Conservation (phyloP, 2,113 vertebrate genomes). For the Urocolius indicus region DNA sequence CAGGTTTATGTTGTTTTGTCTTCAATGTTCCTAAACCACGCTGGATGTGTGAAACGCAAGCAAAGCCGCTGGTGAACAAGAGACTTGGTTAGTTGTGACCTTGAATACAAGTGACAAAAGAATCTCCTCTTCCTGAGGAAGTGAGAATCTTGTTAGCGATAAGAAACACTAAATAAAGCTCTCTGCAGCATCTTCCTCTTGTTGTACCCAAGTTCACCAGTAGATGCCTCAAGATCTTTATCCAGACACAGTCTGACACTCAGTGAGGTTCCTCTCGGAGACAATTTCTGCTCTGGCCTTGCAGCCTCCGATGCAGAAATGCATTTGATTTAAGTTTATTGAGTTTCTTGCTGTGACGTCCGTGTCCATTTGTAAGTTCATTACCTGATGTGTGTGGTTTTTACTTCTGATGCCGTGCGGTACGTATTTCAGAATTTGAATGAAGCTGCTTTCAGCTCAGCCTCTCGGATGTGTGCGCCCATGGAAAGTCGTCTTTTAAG, state of each 20-base stretch:
- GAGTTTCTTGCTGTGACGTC: neutral
- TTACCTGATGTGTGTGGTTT: neutral
- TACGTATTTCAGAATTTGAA: neutral
- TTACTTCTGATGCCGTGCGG: neutral
- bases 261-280: neutral
- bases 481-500: neutral
- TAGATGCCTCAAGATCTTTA: accelerated
- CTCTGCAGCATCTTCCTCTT: neutral
- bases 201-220: accelerated
- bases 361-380: neutral
- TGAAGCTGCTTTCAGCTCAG: neutral
- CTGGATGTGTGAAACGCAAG: neutral
- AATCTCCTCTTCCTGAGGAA: accelerated
- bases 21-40: neutral
- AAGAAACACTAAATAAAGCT: too few species aligned
- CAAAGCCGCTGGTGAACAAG: neutral
- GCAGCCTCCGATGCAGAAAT: neutral
- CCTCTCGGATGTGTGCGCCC: neutral
- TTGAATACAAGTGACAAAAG: neutral
- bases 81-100: neutral
- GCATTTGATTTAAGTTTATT: neutral
- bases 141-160: neutral
- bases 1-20: too few species aligned
- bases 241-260: neutral
- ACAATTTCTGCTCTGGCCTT: neutral